phyloP scores from a whole-genome alignment of 2,888 invertebrate species.

The Bombylius discolor region DNA sequence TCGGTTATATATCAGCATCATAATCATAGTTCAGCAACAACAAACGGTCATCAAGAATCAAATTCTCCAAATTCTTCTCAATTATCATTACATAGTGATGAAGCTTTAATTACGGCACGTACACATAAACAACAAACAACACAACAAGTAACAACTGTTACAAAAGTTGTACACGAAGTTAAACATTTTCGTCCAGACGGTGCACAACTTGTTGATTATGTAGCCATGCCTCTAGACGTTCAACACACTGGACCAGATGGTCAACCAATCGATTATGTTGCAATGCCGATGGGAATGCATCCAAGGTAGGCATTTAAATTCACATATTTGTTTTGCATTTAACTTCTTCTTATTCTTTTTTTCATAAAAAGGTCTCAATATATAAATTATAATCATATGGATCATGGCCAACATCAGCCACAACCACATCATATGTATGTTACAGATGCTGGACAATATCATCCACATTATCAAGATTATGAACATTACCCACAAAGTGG shows the following conservation, averaged over 20 bases:
- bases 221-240: slow-evolving; percentile 38
- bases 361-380: slow-evolving; percentile 29
- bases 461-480: slow-evolving; percentile 43
- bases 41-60: slow-evolving; percentile 49
- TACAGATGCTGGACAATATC: slow-evolving; percentile 25
- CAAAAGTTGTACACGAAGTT: slow-evolving; percentile 54
- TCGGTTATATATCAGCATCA: slow-evolving; percentile 8
- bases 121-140: slow-evolving; percentile 55
- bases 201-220: slow-evolving; percentile 40
- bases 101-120: slow-evolving; percentile 39
- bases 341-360: not conserved
- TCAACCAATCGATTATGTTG: slow-evolving; percentile 41
- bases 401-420: slow-evolving; percentile 18
- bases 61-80: slow-evolving; percentile 47
- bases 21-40: slow-evolving; percentile 37
- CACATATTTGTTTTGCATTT: not conserved
- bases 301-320: slow-evolving; percentile 9
- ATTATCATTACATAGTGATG: slow-evolving; percentile 40
- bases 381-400: slow-evolving; percentile 35
- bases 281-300: slow-evolving; percentile 36
- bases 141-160: slow-evolving; percentile 57
- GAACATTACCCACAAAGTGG: slow-evolving; percentile 40
- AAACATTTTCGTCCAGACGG: slow-evolving; percentile 43
- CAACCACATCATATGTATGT: slow-evolving; percentile 16
- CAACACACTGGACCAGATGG: slow-evolving; percentile 43